Conservation (phyloP, 2,888 invertebrate genomes). For the Fragum fragum region DNA sequence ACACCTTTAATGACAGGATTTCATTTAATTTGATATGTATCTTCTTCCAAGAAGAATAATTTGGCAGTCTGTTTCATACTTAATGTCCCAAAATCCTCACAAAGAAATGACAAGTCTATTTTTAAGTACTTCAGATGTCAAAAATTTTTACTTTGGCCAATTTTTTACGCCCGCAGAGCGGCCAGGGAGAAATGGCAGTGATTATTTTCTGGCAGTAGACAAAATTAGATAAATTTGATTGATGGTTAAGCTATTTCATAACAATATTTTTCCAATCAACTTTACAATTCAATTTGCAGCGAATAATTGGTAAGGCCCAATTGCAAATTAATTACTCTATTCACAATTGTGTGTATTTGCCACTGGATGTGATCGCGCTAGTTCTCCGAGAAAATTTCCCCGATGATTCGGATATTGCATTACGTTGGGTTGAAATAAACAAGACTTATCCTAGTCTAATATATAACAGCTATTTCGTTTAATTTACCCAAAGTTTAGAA, state of each 20-base stretch:
- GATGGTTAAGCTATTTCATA: constrained; percentile 65
- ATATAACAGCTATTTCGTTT: background rate
- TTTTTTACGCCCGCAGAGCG: constrained; percentile 24
- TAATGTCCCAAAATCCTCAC: constrained; percentile 37
- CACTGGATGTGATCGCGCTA: constrained; percentile 29
- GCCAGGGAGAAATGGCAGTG: constrained; percentile 15
- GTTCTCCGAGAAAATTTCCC: constrained; percentile 31
- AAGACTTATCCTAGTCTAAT: background rate
- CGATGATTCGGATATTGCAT: constrained; percentile 32
- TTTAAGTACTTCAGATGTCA: constrained; percentile 55
- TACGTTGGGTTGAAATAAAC: constrained; percentile 22
- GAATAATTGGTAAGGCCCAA: constrained; percentile 62
- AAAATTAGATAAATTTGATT: constrained; percentile 65
- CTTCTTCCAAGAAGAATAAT: constrained; percentile 43
- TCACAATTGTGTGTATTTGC: constrained; percentile 42
- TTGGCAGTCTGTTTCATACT: constrained; percentile 40
- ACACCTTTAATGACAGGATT: constrained; percentile 61
- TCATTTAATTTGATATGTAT: constrained; percentile 67
- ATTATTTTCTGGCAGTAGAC: constrained; percentile 59
- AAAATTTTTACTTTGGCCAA: constrained; percentile 42
- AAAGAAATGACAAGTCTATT: constrained; percentile 65
- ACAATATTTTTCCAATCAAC: constrained; percentile 71
- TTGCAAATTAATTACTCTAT: constrained; percentile 69
- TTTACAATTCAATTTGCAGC: constrained; percentile 66
- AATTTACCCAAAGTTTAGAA: background rate